phyloP scores from a whole-genome alignment of 2,113 vertebrate genomes.

The Vombatus ursinus region DNA sequence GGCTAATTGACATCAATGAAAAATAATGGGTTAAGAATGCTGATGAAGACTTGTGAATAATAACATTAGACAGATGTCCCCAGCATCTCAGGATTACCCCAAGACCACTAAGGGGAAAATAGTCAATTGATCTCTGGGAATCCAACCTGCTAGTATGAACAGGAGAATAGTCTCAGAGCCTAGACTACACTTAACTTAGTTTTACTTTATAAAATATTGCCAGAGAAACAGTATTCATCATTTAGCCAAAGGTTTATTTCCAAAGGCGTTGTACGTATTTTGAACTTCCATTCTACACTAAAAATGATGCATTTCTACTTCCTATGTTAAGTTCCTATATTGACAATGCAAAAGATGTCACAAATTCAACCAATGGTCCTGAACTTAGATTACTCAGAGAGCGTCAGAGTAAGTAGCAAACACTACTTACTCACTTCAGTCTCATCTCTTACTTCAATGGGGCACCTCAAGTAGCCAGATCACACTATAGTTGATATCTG shows the following conservation, averaged over 20 bases:
- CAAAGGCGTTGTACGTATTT: neutral
- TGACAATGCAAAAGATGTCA: neutral
- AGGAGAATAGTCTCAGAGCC: neutral
- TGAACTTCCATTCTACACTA: neutral
- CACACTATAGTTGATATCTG: neutral
- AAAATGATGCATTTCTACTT: neutral
- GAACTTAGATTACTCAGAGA: too few relatives aligned
- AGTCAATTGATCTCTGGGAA: neutral
- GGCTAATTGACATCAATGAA: neutral
- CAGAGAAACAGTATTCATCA: neutral
- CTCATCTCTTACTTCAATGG: constrained; percentile 14
- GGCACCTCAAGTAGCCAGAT: neutral
- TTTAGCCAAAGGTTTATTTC: neutral
- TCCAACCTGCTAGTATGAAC: neutral
- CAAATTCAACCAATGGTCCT: neutral
- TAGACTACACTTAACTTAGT: neutral
- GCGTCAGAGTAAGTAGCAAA: neutral
- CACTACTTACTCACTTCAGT: neutral
- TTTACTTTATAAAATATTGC: neutral
- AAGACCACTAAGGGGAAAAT: neutral
- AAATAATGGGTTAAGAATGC: neutral
- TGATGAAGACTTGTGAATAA: neutral
- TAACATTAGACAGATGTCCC: neutral
- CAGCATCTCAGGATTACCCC: neutral
- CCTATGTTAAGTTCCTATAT: neutral